Conservation (phyloP, 2,113 vertebrate genomes). For the Melanerpes aurifrons region DNA sequence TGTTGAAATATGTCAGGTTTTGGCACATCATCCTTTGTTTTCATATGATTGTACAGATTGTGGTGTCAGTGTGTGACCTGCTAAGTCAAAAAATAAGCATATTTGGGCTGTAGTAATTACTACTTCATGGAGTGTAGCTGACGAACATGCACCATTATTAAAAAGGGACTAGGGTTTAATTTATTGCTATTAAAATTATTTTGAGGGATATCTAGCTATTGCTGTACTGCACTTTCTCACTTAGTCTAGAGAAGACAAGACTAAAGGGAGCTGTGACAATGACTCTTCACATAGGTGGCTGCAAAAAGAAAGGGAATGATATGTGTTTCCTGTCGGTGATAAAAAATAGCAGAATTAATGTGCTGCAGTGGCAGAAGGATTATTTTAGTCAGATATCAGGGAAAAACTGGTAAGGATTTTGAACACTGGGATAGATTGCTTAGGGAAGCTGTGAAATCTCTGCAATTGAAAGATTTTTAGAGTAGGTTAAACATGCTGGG, state of each 20-base stretch:
- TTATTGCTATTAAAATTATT: neutral
- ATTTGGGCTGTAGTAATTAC: constrained; percentile 33
- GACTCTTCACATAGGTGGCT: neutral
- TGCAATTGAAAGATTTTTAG: neutral
- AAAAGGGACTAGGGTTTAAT: constrained; percentile 3
- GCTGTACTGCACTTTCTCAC: neutral
- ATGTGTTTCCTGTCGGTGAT: neutral
- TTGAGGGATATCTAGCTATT: neutral
- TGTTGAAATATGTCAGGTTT: constrained; percentile 70
- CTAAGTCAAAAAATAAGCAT: constrained; percentile 41
- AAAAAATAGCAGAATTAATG: neutral
- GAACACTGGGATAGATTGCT: neutral
- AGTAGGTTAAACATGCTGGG: neutral
- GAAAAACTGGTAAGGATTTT: neutral
- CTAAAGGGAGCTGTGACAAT: neutral
- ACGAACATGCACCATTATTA: neutral
- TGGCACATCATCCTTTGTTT: constrained; percentile 69
- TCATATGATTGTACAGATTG: constrained; percentile 66
- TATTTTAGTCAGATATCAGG: neutral
- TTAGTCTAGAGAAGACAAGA: neutral
- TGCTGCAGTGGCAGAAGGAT: neutral
- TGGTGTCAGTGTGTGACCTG: constrained; percentile 66
- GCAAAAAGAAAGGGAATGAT: neutral
- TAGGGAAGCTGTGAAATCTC: neutral
- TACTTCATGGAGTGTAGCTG: constrained; percentile 29